phyloP scores from a whole-genome alignment of 1,140 invertebrate genomes.

The Oncopodura yosiiana region DNA sequence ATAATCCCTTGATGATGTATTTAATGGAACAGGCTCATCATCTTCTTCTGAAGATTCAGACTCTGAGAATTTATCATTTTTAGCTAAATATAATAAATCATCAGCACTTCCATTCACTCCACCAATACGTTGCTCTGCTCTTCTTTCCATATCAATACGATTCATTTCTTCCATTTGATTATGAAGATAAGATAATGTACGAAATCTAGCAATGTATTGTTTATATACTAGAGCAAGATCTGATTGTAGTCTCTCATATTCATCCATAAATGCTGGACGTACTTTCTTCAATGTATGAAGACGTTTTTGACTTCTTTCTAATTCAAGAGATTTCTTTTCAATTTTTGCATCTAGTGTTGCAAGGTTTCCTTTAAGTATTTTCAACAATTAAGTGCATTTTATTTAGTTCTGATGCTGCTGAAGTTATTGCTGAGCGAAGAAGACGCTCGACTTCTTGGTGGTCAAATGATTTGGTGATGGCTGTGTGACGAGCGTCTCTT shows the following conservation, averaged over 20 bases:
- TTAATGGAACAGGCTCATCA: too few species aligned
- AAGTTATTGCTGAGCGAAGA: slow-evolving; percentile 58
- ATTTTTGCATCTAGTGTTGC: slow-evolving; percentile 81
- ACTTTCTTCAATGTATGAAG: slow-evolving; percentile 88
- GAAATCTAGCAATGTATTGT: slow-evolving; percentile 74
- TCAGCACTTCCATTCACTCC: slow-evolving; percentile 1
- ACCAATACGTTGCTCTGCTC: slow-evolving; percentile 44
- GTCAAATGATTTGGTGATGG: slow-evolving; percentile 68
- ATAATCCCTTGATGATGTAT: slow-evolving; percentile 8
- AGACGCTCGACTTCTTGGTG: slow-evolving; percentile 66
- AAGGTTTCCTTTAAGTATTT: slow-evolving; percentile 73
- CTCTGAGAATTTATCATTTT: slow-evolving; percentile 14
- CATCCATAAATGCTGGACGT: slow-evolving; percentile 93
- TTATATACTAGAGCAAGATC: slow-evolving; percentile 78
- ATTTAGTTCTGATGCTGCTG: slow-evolving; percentile 56
- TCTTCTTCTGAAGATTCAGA: slow-evolving; percentile 3
- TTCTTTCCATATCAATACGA: slow-evolving; percentile 56
- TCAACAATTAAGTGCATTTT: slow-evolving; percentile 64
- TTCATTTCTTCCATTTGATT: slow-evolving; percentile 61
- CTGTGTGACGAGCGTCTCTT: slow-evolving; percentile 51
- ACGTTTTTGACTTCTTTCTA: slow-evolving; percentile 86
- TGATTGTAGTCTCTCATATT: slow-evolving; percentile 82
- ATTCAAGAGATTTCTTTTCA: slow-evolving; percentile 75
- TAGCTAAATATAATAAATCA: slow-evolving; percentile 25
- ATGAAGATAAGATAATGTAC: slow-evolving; percentile 75